Conservation (phyloP, 2,888 invertebrate genomes). For the Lomographa bimaculata region DNA sequence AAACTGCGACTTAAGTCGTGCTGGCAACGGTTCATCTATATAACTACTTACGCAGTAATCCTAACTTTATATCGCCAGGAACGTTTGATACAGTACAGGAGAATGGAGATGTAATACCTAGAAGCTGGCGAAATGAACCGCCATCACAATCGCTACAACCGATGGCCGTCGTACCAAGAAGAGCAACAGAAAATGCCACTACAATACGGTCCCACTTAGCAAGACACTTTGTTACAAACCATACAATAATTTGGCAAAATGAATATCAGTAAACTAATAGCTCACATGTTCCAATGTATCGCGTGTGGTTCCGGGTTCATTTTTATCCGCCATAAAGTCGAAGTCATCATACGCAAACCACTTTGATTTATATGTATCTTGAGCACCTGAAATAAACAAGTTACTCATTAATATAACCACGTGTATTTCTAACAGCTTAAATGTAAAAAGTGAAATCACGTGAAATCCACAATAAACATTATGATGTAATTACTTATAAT, state of each 20-base stretch:
- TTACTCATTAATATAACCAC: conserved; percentile 1
- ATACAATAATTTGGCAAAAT: conserved; percentile 36
- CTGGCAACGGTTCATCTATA: conserved; percentile 31
- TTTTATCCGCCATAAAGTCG: conserved; percentile 35
- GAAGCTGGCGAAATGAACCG: conserved; percentile 38
- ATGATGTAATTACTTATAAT: too few relatives aligned
- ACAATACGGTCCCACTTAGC: conserved; percentile 33
- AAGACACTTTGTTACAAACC: conserved; percentile 34
- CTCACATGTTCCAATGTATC: conserved; percentile 32
- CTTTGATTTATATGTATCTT: conserved; percentile 26
- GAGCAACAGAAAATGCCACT: conserved; percentile 31
- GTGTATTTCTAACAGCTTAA: conserved; percentile 3
- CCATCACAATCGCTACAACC: conserved; percentile 32
- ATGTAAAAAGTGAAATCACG: too few relatives aligned
- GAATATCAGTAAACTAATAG: conserved; percentile 30
- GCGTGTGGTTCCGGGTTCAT: conserved; percentile 31
- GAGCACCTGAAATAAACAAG: conserved; percentile 23
- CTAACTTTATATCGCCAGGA: conserved; percentile 26
- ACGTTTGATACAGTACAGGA: conserved; percentile 30
- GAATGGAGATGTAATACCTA: conserved; percentile 32
- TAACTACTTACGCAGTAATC: conserved; percentile 30
- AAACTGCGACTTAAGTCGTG: conserved; percentile 32
- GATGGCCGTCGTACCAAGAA: conserved; percentile 32
- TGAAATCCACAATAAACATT: too few relatives aligned
- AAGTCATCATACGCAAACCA: conserved; percentile 32